Conservation (phyloP, 2,113 vertebrate genomes). For the Ptilorrhoa leucosticta region DNA sequence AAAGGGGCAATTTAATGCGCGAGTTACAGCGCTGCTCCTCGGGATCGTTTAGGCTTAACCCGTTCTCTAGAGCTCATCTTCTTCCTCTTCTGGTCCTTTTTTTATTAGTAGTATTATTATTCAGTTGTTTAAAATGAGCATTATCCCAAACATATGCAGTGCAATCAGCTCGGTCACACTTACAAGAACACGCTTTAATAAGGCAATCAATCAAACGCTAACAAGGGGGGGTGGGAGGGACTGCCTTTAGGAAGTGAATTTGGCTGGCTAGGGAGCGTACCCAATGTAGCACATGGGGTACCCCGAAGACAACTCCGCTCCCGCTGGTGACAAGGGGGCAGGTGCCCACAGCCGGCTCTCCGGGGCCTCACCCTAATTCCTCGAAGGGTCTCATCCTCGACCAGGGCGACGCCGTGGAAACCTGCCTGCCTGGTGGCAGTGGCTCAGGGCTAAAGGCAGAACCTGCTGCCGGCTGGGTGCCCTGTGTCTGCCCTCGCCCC, state of each 20-base stretch:
- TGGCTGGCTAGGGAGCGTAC: conserved; percentile 24
- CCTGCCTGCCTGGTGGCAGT: neutral
- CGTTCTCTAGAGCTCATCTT: conserved; percentile 69
- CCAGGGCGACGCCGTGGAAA: neutral
- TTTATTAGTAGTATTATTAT: conserved; percentile 66
- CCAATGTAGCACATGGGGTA: neutral
- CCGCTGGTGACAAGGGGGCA: neutral
- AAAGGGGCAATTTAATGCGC: conserved; percentile 70
- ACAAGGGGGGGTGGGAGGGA: conserved; percentile 59
- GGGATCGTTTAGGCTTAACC: conserved; percentile 68
- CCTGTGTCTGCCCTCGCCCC: neutral
- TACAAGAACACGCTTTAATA: conserved; percentile 99
- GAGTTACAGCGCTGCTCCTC: conserved; percentile 60
- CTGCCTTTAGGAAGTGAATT: conserved; percentile 36
- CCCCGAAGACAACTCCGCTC: neutral
- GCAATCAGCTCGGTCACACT: conserved; percentile 99
- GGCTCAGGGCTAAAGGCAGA: neutral
- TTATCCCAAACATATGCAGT: conserved; percentile 99
- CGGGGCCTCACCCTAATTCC: neutral
- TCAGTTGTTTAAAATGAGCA: conserved; percentile 92
- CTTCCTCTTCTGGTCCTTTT: conserved; percentile 36
- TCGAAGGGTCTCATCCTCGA: neutral
- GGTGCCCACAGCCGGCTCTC: neutral
- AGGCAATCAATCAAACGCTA: conserved; percentile 96
- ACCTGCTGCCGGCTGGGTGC: neutral